Percentiles rank a stretch among this genome's conserved stretches.
Evolutionary conservation across 2,888 invertebrate genomes (phyloP).

Genomic region (Herminia tarsipennalis): DNA sequence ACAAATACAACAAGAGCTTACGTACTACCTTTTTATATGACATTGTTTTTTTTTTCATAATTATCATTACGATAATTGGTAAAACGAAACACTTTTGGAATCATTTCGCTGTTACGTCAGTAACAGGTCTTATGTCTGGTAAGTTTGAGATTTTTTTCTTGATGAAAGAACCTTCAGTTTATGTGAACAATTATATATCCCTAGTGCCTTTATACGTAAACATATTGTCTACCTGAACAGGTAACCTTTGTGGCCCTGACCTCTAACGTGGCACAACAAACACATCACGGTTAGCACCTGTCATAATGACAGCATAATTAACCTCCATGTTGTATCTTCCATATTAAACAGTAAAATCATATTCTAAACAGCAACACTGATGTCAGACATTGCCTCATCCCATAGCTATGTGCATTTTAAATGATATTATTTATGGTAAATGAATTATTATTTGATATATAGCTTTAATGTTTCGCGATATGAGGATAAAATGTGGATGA

Average conservation of each 20-base stretch:
- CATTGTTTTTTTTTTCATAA: too few species aligned
- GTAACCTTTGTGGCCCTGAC: constrained; percentile 8
- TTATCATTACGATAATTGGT: too few species aligned
- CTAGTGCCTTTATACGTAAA: too few species aligned
- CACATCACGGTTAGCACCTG: neutral
- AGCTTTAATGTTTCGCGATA: neutral
- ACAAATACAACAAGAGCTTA: too few species aligned
- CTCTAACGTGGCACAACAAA: constrained; percentile 7
- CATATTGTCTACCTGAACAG: neutral
- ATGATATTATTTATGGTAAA: constrained; percentile 32
- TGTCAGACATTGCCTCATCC: constrained; percentile 16
- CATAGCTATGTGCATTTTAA: constrained; percentile 41
- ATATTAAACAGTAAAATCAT: constrained; percentile 9
- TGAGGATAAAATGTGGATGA: neutral
- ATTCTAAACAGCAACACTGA: constrained; percentile 13
- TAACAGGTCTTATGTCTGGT: too few species aligned
- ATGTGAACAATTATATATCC: neutral
- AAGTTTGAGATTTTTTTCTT: too few species aligned
- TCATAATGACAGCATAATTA: constrained; percentile 16
- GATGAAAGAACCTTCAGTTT: too few species aligned
- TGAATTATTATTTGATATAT: constrained; percentile 6
- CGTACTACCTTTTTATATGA: too few species aligned
- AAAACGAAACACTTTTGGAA: too few species aligned
- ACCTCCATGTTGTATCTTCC: constrained; percentile 4
- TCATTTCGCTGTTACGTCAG: too few species aligned